These are phyloP conservation scores for Neotoma lepida DNA, from an alignment of 2,113 vertebrate genomes.

Conservation along the genomic window DNA sequence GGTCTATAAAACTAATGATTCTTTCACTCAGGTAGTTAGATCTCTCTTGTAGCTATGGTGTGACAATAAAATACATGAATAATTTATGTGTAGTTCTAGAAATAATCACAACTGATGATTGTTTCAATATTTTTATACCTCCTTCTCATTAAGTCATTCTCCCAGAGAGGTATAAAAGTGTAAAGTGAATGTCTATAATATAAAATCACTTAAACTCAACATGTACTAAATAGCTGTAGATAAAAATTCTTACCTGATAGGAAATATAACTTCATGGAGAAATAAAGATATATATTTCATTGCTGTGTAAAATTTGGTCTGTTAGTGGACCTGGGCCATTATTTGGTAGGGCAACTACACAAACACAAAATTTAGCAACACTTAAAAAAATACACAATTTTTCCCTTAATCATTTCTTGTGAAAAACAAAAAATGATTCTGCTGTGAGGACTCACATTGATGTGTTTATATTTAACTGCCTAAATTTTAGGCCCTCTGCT, in stretches of 20 bases:
- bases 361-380: background rate
- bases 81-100: background rate
- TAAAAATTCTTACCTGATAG: background rate
- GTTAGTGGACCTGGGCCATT: background rate
- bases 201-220: background rate
- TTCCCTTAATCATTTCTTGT: background rate
- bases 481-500: background rate
- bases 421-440: background rate
- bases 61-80: background rate
- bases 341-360: background rate
- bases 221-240: background rate
- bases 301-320: background rate
- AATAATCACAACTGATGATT: background rate
- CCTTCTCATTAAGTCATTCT: background rate
- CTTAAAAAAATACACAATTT: background rate
- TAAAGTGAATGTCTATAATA: background rate
- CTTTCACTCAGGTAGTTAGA: background rate
- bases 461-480: background rate
- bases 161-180: background rate
- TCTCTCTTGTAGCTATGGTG: background rate
- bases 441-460: background rate
- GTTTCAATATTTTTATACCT: background rate
- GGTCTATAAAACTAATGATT: background rate
- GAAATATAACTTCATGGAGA: background rate
- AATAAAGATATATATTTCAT: background rate